Percentiles rank a stretch among this genome's conserved stretches.
Evolutionary conservation across 2,113 vertebrate species (phyloP).

Genomic region (Cyanoliseus patagonus): DNA sequence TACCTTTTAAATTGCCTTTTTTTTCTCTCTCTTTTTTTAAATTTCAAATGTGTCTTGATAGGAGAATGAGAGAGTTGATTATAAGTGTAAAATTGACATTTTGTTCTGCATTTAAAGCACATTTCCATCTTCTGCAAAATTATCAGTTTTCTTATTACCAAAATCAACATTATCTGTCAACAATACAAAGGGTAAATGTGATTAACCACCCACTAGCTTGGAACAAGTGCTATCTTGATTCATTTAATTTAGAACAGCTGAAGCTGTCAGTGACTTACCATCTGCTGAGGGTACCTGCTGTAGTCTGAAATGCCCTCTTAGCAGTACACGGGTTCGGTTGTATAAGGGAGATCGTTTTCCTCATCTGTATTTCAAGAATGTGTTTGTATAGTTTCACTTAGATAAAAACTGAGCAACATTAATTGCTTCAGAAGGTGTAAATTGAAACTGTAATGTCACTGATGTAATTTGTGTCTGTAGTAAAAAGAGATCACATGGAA

Average conservation of each 20-base stretch:
- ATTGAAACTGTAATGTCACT: neutral
- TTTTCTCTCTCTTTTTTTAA: neutral
- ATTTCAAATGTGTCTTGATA: neutral
- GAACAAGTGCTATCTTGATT: slow-evolving; percentile 52
- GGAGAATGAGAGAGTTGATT: neutral
- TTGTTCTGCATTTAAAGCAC: slow-evolving; percentile 21
- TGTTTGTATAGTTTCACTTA: neutral
- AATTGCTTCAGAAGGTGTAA: neutral
- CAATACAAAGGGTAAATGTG: neutral
- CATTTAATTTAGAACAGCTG: slow-evolving; percentile 34
- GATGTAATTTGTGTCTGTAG: neutral
- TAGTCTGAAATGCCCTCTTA: neutral
- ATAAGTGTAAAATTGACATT: neutral
- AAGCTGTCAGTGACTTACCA: slow-evolving; percentile 26
- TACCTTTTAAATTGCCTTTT: neutral
- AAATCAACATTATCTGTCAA: slow-evolving; percentile 39
- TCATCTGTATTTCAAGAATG: neutral
- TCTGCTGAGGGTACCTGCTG: slow-evolving; percentile 49
- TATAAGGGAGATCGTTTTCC: neutral
- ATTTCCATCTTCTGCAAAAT: neutral
- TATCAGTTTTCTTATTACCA: neutral
- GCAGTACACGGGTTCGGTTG: accelerated
- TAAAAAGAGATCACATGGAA: neutral
- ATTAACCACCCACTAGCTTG: slow-evolving; percentile 53
- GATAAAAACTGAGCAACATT: neutral